Conservation (phyloP, 2,888 invertebrate species). For the Orthosia gothica region DNA sequence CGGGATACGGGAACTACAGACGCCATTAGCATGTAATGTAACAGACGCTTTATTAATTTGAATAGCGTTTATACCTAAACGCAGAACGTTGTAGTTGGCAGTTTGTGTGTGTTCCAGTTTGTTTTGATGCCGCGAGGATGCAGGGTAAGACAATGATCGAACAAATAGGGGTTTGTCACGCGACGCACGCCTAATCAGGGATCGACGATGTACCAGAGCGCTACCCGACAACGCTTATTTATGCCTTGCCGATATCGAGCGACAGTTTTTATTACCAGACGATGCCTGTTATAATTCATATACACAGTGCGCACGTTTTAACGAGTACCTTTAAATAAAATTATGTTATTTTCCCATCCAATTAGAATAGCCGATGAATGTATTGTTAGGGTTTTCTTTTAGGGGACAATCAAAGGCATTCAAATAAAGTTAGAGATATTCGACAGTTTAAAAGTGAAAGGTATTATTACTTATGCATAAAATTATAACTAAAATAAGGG, state of each 20-base stretch:
- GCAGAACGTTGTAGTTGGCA: slow-evolving; percentile 62
- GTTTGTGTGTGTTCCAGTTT: slow-evolving; percentile 83
- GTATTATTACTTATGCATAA: neutral
- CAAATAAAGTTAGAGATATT: slow-evolving; percentile 16
- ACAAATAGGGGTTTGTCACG: slow-evolving; percentile 91
- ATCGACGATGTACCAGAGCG: slow-evolving; percentile 85
- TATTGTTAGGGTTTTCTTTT: slow-evolving; percentile 28
- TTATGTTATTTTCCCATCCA: slow-evolving; percentile 63
- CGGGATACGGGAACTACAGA: neutral
- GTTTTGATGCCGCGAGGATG: slow-evolving; percentile 86
- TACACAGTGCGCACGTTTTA: slow-evolving; percentile 61
- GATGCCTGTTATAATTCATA: slow-evolving; percentile 81
- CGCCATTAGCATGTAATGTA: slow-evolving; percentile 5
- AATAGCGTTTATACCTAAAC: slow-evolving; percentile 53
- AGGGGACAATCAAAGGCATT: slow-evolving; percentile 5
- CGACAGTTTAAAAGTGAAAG: neutral
- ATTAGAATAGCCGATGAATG: slow-evolving; percentile 60
- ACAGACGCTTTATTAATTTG: slow-evolving; percentile 54
- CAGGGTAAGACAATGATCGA: slow-evolving; percentile 88
- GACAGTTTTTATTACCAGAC: slow-evolving; percentile 84
- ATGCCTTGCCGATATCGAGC: slow-evolving; percentile 85
- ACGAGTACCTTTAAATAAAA: slow-evolving; percentile 65
- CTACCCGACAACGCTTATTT: slow-evolving; percentile 88
- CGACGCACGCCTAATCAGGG: slow-evolving; percentile 86
- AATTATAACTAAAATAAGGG: neutral